phyloP scores from a whole-genome alignment of 1,140 invertebrate genomes.

The Drosophila fuyamai region DNA sequence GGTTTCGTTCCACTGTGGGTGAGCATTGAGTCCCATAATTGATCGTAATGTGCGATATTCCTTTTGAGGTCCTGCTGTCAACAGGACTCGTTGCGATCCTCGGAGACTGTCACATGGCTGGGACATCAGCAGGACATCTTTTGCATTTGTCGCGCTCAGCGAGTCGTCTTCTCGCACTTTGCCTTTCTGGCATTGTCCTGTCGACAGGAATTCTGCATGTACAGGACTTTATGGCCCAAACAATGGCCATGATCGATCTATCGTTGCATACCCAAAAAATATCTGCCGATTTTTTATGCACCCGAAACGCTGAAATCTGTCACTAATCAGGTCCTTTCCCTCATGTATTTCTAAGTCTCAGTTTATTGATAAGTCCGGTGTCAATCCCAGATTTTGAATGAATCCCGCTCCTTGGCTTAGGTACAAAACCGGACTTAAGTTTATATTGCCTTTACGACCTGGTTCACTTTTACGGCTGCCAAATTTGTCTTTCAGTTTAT shows the following conservation, averaged over 20 bases:
- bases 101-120: slow-evolving; percentile 37
- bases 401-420: slow-evolving; percentile 55
- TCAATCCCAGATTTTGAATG: slow-evolving; percentile 72
- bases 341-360: slow-evolving; percentile 40
- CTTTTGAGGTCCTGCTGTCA: slow-evolving; percentile 50
- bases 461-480: slow-evolving; percentile 33
- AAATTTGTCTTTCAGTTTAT: slow-evolving; percentile 10
- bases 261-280: slow-evolving; percentile 6
- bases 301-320: slow-evolving; percentile 16
- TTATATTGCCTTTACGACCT: slow-evolving; percentile 53
- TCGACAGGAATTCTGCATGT: slow-evolving; percentile 32
- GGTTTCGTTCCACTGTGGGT: slow-evolving; percentile 71
- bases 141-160: slow-evolving; percentile 46
- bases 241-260: slow-evolving; percentile 58
- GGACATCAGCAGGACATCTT: slow-evolving; percentile 30
- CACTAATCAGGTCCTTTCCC: slow-evolving; percentile 32
- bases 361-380: slow-evolving; percentile 71
- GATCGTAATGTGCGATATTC: slow-evolving; percentile 80
- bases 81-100: slow-evolving; percentile 37
- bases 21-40: slow-evolving; percentile 78
- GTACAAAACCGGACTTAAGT: slow-evolving; percentile 44
- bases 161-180: slow-evolving; percentile 32
- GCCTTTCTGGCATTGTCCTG: slow-evolving; percentile 40
- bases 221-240: slow-evolving; percentile 38
- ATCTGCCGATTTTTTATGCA: slow-evolving; percentile 58